These are phyloP conservation scores for Andrena fulva DNA, from an alignment of 2,888 invertebrate genomes.

Conservation along the genomic window DNA sequence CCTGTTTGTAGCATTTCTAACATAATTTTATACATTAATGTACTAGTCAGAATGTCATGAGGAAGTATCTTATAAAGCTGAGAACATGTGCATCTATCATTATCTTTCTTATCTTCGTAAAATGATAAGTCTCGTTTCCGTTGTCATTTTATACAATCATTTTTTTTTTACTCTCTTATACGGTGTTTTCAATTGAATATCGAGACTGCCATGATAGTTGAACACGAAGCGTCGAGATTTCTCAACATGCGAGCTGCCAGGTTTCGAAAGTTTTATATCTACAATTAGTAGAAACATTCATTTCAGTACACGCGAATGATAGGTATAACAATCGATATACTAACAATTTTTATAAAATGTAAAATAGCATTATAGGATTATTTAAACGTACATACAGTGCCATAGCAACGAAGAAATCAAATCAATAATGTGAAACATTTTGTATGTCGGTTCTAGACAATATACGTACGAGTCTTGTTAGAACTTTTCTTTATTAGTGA, in stretches of 20 bases:
- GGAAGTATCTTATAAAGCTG: conserved; percentile 16
- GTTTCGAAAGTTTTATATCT: conserved; percentile 65
- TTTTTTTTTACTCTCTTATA: background rate
- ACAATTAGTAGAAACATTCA: conserved; percentile 60
- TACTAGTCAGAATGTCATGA: conserved; percentile 53
- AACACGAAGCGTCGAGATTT: conserved; percentile 36
- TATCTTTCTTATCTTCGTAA: conserved; percentile 39
- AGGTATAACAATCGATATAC: conserved; percentile 63
- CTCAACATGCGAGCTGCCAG: conserved; percentile 67
- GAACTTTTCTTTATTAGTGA: conserved; percentile 21
- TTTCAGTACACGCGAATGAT: conserved; percentile 59
- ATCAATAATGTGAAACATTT: conserved; percentile 60
- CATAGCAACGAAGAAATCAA: conserved; percentile 77
- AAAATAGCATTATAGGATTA: conserved; percentile 68
- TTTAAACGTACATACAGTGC: conserved; percentile 74
- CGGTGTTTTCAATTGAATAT: conserved; percentile 25
- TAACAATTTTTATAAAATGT: conserved; percentile 64
- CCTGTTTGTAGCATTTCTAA: conserved; percentile 22
- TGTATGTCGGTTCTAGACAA: conserved; percentile 73
- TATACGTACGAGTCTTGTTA: conserved; percentile 63
- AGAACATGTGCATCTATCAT: conserved; percentile 29
- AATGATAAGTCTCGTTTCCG: conserved; percentile 6
- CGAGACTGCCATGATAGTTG: conserved; percentile 13
- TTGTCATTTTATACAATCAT: conserved; percentile 16
- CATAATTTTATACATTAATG: conserved; percentile 43